Conservation (phyloP, 2,113 vertebrate species). For the Datnioides undecimradiatus region DNA sequence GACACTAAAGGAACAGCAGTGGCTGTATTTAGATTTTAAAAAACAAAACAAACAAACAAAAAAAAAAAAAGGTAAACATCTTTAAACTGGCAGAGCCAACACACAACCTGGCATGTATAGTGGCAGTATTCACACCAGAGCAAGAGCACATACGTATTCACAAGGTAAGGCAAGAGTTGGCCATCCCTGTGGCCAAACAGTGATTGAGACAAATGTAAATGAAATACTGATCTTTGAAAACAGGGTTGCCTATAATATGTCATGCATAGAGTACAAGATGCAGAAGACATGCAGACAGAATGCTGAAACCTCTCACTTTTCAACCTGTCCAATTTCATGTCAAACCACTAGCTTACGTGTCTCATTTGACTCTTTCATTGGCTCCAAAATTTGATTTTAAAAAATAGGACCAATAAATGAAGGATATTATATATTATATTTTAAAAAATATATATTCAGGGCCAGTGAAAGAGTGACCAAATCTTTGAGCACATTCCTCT, state of each 20-base stretch:
- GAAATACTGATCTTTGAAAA: conserved; percentile 34
- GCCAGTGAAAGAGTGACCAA: conserved; percentile 85
- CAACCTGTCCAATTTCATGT: conserved; percentile 35
- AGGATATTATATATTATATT: too few relatives aligned
- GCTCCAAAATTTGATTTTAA: conserved; percentile 47
- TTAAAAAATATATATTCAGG: too few relatives aligned
- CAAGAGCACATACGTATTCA: conserved; percentile 37
- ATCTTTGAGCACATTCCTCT: conserved; percentile 68
- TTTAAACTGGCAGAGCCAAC: conserved; percentile 23
- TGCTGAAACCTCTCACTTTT: conserved; percentile 32
- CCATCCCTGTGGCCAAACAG: conserved; percentile 34
- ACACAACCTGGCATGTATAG: conserved; percentile 31
- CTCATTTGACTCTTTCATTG: conserved; percentile 82
- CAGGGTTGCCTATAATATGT: conserved; percentile 38
- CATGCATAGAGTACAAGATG: conserved; percentile 82
- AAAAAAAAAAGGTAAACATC: conserved; percentile 9
- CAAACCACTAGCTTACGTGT: conserved; percentile 52
- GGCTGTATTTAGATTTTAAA: conserved; percentile 9
- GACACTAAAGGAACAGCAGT: conserved; percentile 55
- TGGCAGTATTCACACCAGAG: conserved; percentile 37
- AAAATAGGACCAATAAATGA: background rate
- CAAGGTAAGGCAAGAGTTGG: conserved; percentile 14
- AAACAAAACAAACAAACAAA: too few relatives aligned
- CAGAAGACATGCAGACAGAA: conserved; percentile 82
- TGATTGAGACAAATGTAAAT: conserved; percentile 58